Evolutionary conservation across 2,113 vertebrate species (phyloP).

Genomic region (Ceratotherium simum): DNA sequence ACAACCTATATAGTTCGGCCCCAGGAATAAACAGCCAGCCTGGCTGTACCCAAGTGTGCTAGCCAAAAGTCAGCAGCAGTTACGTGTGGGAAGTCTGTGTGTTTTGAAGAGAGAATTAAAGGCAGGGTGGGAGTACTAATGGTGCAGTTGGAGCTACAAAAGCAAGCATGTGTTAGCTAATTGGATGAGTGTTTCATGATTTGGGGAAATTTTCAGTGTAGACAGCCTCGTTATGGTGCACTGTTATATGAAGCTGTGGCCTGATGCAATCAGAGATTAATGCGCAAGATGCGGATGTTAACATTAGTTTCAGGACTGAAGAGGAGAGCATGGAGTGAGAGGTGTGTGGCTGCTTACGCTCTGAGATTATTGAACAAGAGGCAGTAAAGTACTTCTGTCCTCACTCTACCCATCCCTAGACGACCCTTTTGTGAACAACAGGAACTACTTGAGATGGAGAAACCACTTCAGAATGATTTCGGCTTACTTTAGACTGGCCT

Average conservation of each 20-base stretch:
- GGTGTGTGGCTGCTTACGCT: not conserved
- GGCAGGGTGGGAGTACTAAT: not conserved
- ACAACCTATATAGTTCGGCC: not conserved
- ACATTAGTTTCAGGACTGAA: not conserved
- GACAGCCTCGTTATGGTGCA: not conserved
- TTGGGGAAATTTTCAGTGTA: not conserved
- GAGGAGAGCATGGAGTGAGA: not conserved
- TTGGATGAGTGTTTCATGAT: not conserved
- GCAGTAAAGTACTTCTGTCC: not conserved
- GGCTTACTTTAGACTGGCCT: not conserved
- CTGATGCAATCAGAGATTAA: not conserved
- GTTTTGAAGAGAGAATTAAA: slow-evolving; percentile 37
- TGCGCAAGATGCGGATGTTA: not conserved
- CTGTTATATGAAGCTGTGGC: not conserved
- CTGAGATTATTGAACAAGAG: not conserved
- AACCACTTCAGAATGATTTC: not conserved
- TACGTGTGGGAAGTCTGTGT: not conserved
- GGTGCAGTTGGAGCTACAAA: not conserved
- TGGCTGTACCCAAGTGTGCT: not conserved
- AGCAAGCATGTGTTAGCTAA: not conserved
- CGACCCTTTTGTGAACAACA: not conserved
- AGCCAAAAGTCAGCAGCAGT: not conserved
- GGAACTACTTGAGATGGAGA: not conserved
- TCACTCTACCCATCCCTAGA: not conserved
- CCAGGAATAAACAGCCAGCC: not conserved